Evolutionary conservation across 35 echinoderm and acorn worm species (phyloP).

Genomic region (Hemicentrotus pulcherrimus): DNA sequence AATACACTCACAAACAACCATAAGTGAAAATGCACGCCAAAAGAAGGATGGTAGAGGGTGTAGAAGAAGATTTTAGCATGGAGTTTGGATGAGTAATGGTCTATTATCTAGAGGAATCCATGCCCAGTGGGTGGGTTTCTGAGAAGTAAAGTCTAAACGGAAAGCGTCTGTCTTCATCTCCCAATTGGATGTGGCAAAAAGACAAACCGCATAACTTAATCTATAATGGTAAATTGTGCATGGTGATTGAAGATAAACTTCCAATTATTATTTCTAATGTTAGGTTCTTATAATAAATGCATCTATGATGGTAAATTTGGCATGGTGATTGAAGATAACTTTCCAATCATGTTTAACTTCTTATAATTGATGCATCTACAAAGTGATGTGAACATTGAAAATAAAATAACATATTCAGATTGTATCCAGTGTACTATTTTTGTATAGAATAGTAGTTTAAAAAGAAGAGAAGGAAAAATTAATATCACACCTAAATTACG

Average conservation of each 20-base stretch:
- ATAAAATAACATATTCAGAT: neutral
- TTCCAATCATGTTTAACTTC: too few relatives aligned
- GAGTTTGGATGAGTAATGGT: constrained; percentile 39
- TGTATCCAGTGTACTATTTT: neutral
- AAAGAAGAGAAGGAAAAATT: neutral
- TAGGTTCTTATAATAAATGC: too few relatives aligned
- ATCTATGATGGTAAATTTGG: neutral
- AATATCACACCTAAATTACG: neutral
- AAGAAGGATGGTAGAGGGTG: neutral
- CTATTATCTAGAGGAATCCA: constrained; percentile 30
- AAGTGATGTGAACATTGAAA: neutral
- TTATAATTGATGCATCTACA: too few relatives aligned
- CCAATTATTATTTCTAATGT: too few relatives aligned
- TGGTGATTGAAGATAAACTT: neutral
- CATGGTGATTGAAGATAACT: neutral
- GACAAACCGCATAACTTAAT: neutral
- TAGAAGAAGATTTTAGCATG: neutral
- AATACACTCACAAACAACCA: neutral
- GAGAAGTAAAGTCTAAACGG: constrained; percentile 10
- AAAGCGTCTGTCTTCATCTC: neutral
- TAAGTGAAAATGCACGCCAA: neutral
- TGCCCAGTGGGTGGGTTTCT: constrained; percentile 39
- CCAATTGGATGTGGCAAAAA: constrained; percentile 2
- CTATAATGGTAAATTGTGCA: neutral
- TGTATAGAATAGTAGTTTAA: neutral